phyloP scores from a whole-genome alignment of 2,113 vertebrate genomes.

The Pangasianodon gigas region DNA sequence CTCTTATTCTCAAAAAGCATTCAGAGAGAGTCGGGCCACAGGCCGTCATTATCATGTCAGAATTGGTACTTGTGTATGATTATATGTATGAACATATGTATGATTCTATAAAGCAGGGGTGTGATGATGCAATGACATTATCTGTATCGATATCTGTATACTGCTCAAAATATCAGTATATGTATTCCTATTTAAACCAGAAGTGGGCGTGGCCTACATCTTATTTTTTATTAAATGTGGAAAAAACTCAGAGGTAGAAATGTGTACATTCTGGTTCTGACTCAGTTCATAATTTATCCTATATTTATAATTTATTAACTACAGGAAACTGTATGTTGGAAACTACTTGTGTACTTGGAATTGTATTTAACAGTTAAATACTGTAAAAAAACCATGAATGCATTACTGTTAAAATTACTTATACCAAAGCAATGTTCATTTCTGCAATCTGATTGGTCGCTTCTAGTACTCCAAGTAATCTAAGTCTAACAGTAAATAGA shows the following conservation, averaged over 20 bases:
- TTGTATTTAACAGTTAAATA: not conserved
- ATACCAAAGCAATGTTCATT: not conserved
- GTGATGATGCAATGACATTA: no score
- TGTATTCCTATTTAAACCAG: not conserved
- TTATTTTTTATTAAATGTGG: not conserved
- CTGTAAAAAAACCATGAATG: no score
- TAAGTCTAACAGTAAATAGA: no score
- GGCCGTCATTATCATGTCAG: slow-evolving; percentile 59
- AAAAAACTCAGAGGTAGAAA: not conserved
- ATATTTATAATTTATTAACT: no score
- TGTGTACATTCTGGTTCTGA: not conserved
- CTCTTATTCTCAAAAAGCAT: slow-evolving; percentile 67
- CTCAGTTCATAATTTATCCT: not conserved
- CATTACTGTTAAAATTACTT: not conserved
- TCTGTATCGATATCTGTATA: not conserved
- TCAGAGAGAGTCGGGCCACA: slow-evolving; percentile 55
- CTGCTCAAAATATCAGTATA: not conserved
- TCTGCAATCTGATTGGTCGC: not conserved
- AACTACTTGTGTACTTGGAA: not conserved
- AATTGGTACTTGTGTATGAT: slow-evolving; percentile 57
- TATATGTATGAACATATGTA: not conserved
- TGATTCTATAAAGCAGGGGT: slow-evolving; percentile 23
- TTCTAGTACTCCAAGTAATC: no score
- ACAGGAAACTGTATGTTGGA: not conserved
- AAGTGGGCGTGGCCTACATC: not conserved